Evolutionary conservation across 2,797 vertebrate species (phyloP).

Genomic region (Gastrophryne carolinensis): DNA sequence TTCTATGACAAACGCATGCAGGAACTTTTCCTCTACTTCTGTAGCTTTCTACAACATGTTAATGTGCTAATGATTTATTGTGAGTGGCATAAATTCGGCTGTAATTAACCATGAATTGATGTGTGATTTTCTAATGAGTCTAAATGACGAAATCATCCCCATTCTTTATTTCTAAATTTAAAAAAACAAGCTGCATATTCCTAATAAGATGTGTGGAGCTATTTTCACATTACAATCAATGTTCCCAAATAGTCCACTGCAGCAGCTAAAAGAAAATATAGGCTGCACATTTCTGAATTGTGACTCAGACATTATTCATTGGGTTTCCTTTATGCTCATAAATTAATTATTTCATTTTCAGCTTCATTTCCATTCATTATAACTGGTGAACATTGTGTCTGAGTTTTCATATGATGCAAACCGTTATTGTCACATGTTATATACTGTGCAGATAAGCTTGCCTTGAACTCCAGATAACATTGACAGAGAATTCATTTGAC

Average conservation of each 20-base stretch:
- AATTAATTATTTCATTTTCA: constrained; percentile 64
- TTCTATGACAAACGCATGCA: constrained; percentile 39
- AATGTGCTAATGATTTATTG: constrained; percentile 75
- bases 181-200: constrained; percentile 70
- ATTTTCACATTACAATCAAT: constrained; percentile 67
- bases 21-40: not conserved
- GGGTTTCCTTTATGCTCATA: constrained; percentile 27
- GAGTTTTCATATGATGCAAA: constrained; percentile 32
- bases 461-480: too few relatives aligned
- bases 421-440: too few relatives aligned
- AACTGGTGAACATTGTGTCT: constrained; percentile 54
- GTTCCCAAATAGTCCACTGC: constrained; percentile 64
- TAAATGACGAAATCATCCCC: constrained; percentile 77
- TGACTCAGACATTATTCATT: constrained; percentile 12
- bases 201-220: constrained; percentile 75
- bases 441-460: too few relatives aligned
- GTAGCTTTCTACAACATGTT: constrained; percentile 47
- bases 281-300: constrained; percentile 28
- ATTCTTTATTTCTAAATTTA: constrained; percentile 74
- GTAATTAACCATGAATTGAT: constrained; percentile 78
- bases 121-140: constrained; percentile 79
- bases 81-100: constrained; percentile 72
- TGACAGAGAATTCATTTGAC: too few relatives aligned
- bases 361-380: constrained; percentile 61
- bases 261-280: constrained; percentile 10